phyloP scores from a whole-genome alignment of 2,797 vertebrate species.

The Sebastes baramenuke region DNA sequence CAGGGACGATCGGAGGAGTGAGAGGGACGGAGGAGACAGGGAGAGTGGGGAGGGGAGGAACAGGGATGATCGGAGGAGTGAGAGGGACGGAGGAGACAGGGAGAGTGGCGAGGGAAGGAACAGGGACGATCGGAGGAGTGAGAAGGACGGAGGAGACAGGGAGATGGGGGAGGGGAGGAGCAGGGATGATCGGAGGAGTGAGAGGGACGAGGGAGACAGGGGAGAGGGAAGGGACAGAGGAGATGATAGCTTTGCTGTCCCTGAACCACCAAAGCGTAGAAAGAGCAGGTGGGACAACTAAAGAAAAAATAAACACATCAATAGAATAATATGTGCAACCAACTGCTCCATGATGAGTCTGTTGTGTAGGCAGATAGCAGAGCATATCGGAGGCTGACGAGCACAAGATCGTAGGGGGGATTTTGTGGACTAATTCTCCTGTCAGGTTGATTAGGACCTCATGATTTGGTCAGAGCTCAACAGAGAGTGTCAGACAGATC shows the following conservation, averaged over 20 bases:
- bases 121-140: constrained; percentile 55
- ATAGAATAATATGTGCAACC: constrained; percentile 35
- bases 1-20: constrained; percentile 54
- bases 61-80: too few species aligned
- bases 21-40: constrained; percentile 80
- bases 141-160: constrained; percentile 79
- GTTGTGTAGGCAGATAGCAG: constrained; percentile 49
- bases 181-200: constrained; percentile 56
- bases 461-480: constrained; percentile 11
- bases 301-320: constrained; percentile 20
- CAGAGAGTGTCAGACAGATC: constrained; percentile 29
- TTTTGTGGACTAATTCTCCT: constrained; percentile 26
- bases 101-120: constrained; percentile 9
- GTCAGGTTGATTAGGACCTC: constrained; percentile 25
- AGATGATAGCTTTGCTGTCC: constrained; percentile 92
- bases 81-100: constrained; percentile 77
- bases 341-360: constrained; percentile 54
- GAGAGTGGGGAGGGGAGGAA: constrained; percentile 71
- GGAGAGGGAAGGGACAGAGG: constrained; percentile 74
- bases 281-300: constrained; percentile 99
- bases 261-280: constrained; percentile 94
- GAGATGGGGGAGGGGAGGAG: constrained; percentile 73
- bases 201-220: constrained; percentile 80
- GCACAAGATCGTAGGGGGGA: constrained; percentile 29
- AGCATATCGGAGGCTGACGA: constrained; percentile 56